Conservation (phyloP, 2,888 invertebrate genomes). For the Phalera bucephala region DNA sequence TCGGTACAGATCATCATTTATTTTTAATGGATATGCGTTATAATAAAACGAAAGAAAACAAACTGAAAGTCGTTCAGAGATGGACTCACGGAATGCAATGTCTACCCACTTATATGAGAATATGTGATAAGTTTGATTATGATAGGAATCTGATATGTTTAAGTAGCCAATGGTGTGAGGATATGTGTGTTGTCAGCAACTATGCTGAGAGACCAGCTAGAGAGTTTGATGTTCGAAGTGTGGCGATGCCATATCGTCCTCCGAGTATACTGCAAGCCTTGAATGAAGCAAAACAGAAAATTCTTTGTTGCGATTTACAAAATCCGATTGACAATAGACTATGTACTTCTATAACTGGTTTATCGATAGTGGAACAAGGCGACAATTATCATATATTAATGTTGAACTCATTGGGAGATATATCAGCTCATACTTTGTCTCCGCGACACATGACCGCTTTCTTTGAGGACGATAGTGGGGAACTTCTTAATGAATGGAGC, state of each 20-base stretch:
- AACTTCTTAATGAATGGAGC: slow-evolving; percentile 59
- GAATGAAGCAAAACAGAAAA: slow-evolving; percentile 48
- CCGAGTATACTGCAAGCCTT: slow-evolving; percentile 57
- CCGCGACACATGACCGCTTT: slow-evolving; percentile 55
- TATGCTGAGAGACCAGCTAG: slow-evolving; percentile 45
- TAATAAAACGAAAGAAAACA: slow-evolving; percentile 32
- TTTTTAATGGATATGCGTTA: slow-evolving; percentile 64
- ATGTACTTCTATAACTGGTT: slow-evolving; percentile 55
- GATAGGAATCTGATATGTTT: slow-evolving; percentile 62
- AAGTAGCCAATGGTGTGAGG: slow-evolving; percentile 71
- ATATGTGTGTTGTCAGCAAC: slow-evolving; percentile 63
- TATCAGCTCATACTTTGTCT: slow-evolving; percentile 57
- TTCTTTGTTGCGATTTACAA: slow-evolving; percentile 55
- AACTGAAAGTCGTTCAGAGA: slow-evolving; percentile 62
- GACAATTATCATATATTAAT: slow-evolving; percentile 57
- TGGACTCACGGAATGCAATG: slow-evolving; percentile 83
- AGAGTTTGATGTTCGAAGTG: slow-evolving; percentile 37
- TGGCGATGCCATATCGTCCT: slow-evolving; percentile 62
- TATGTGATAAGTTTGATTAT: slow-evolving; percentile 51
- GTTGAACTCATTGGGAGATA: slow-evolving; percentile 70
- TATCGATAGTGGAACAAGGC: slow-evolving; percentile 45
- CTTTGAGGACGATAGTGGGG: slow-evolving; percentile 53
- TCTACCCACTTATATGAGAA: slow-evolving; percentile 67
- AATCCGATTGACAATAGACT: slow-evolving; percentile 58
- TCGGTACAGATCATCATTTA: slow-evolving; percentile 64